phyloP scores from a whole-genome alignment of 2,113 vertebrate genomes.

The Oncorhynchus masou region DNA sequence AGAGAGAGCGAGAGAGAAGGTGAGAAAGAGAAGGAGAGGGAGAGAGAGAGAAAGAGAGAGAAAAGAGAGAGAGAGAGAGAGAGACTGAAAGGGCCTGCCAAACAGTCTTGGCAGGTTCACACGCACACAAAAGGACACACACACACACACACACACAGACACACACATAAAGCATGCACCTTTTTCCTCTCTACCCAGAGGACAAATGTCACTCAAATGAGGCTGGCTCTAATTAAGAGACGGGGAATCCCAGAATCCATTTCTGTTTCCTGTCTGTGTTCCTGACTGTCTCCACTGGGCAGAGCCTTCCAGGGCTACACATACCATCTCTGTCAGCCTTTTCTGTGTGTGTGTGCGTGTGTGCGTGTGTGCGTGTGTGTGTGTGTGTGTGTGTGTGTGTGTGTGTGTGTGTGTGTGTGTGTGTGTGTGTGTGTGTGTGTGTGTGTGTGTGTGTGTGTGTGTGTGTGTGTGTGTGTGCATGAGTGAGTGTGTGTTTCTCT shows the following conservation, averaged over 20 bases:
- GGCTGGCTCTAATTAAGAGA: conserved; percentile 33
- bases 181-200: conserved; percentile 33
- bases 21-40: conserved; percentile 5
- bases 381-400: conserved; percentile 8
- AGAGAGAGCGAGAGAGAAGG: not conserved
- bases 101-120: conserved; percentile 26
- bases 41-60: not conserved
- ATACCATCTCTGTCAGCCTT: conserved; percentile 36
- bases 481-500: not conserved
- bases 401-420: not conserved
- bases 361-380: conserved; percentile 4
- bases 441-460: conserved; percentile 1
- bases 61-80: not conserved
- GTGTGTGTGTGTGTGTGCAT: no score
- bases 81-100: conserved; percentile 7
- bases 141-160: not conserved
- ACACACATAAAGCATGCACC: not conserved
- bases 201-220: conserved; percentile 48
- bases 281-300: conserved; percentile 22
- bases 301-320: conserved; percentile 7
- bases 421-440: conserved; percentile 6
- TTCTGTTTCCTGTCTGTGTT: conserved; percentile 19
- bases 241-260: conserved; percentile 15
- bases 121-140: conserved; percentile 11
- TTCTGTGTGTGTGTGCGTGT: conserved; percentile 13